Conservation (phyloP, 1,140 invertebrate genomes). For the Eulimnadia texana region DNA sequence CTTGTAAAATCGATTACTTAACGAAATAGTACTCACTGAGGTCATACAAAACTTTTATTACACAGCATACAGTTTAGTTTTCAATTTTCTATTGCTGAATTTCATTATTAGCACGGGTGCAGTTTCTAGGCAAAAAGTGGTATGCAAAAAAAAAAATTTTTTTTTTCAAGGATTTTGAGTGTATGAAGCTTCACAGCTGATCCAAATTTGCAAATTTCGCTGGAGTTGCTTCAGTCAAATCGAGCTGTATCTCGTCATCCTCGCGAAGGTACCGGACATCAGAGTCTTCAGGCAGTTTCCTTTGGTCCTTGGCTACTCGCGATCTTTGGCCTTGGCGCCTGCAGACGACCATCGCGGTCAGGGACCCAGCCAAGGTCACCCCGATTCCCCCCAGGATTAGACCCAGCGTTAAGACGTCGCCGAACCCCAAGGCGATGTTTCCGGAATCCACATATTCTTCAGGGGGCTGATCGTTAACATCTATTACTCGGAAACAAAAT, state of each 20-base stretch:
- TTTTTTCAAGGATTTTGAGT: no score
- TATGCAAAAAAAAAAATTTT: no score
- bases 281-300: slow-evolving; percentile 19
- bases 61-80: no score
- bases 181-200: neutral
- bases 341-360: neutral
- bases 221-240: slow-evolving; percentile 13
- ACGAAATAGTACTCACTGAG: no score
- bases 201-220: slow-evolving; percentile 11
- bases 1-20: no score
- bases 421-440: neutral
- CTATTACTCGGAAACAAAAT: neutral
- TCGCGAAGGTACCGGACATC: slow-evolving; percentile 19
- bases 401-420: neutral
- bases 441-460: neutral
- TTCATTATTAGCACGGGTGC: no score
- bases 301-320: slow-evolving; percentile 10
- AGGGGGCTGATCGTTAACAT: neutral
- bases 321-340: neutral
- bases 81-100: no score
- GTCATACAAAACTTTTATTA: no score
- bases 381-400: neutral
- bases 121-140: no score
- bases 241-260: slow-evolving; percentile 16
- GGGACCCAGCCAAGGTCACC: neutral